These are phyloP conservation scores for Martes martes DNA, from an alignment of 2,113 vertebrate species.

Conservation along the genomic window DNA sequence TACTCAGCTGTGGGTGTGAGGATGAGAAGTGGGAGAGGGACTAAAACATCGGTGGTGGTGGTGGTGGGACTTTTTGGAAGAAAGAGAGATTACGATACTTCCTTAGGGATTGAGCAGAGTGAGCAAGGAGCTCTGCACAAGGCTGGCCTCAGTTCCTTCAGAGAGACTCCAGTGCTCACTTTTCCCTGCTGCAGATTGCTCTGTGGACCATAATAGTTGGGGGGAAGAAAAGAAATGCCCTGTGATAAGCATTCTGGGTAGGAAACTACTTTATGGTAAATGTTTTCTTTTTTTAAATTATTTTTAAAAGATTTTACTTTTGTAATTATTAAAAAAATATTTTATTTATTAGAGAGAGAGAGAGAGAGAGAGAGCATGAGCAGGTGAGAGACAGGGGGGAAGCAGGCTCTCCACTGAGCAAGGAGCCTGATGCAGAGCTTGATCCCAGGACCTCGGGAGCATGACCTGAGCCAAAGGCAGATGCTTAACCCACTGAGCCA, in stretches of 20 bases:
- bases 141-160: neutral
- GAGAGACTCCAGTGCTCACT: neutral
- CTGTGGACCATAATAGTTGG: neutral
- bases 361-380: too few relatives aligned
- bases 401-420: too few relatives aligned
- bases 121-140: neutral
- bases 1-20: neutral
- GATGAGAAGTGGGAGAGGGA: neutral
- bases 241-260: neutral
- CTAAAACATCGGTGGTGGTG: neutral
- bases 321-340: neutral
- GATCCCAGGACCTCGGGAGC: too few relatives aligned
- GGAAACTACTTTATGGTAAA: neutral
- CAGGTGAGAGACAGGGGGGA: too few relatives aligned
- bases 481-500: too few relatives aligned
- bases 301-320: neutral
- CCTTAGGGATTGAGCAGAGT: too few relatives aligned
- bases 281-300: neutral
- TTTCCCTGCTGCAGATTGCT: neutral
- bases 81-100: neutral
- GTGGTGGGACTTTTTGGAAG: neutral
- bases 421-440: too few relatives aligned
- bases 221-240: neutral
- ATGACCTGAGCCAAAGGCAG: too few relatives aligned
- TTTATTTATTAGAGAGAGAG: too few relatives aligned